Evolutionary conservation across 2,888 invertebrate species (phyloP).

Genomic region (Dexiosoma caninum): DNA sequence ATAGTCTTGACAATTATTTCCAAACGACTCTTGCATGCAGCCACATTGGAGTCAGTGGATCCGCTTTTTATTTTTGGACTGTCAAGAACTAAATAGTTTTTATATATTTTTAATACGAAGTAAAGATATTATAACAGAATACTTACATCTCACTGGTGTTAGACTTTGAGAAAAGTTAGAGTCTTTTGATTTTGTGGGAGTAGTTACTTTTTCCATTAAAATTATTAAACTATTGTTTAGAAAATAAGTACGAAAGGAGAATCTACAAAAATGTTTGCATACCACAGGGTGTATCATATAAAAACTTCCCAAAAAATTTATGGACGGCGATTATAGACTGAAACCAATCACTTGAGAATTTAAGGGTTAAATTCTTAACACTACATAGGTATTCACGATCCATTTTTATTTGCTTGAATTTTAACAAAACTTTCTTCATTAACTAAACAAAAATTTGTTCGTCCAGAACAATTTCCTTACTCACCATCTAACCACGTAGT

Average conservation of each 20-base stretch:
- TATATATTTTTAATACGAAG: neutral
- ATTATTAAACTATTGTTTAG: neutral
- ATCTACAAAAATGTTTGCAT: neutral
- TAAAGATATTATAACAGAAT: neutral
- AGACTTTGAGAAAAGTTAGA: conserved; percentile 46
- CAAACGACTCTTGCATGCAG: conserved; percentile 68
- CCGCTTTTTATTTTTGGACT: conserved; percentile 66
- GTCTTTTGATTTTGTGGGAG: conserved; percentile 46
- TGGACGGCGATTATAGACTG: no score
- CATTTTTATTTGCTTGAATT: no score
- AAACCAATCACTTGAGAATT: no score
- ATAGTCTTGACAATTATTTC: conserved; percentile 68
- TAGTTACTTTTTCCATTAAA: conserved; percentile 40
- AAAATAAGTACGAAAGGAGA: neutral
- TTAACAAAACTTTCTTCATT: no score
- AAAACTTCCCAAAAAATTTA: neutral
- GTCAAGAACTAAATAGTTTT: conserved; percentile 66
- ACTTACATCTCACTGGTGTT: conserved; percentile 73
- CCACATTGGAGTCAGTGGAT: conserved; percentile 65
- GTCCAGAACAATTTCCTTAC: no score
- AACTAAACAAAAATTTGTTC: no score
- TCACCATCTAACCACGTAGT: no score
- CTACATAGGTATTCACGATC: no score
- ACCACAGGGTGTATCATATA: neutral
- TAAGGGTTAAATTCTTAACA: no score